Base-by-base conservation (phyloP, 2,888 invertebrate genomes). In the Rosalia funebris region DNA sequence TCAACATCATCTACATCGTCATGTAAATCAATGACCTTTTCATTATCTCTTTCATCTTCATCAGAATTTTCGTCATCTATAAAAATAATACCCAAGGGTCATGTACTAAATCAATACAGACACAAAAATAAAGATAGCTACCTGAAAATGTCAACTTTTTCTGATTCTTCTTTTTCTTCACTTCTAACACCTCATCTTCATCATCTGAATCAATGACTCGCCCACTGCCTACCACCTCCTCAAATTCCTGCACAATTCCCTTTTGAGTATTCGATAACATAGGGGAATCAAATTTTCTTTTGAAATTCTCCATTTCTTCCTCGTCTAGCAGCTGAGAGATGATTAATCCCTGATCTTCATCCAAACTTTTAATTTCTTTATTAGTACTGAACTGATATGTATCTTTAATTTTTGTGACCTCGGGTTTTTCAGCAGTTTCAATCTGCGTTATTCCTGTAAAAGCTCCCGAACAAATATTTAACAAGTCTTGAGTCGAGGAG, bases 111-210 rank as follows among this genome's bases (percentile, higher is more conserved):
- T 42, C 5, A 42, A 42, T 17, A 36, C 12, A 19, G 11, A 14
- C 10, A 11, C 3, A 16, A 36, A 9, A 19, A 9, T 12, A 31
- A 57, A 39, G 15, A 10, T n/a, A 52, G 15, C 31, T 80, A 79
- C 85, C 85, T 47, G 85, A 85, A 68, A 85, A 85, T 1, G 81
- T 60, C 11, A 86, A 78, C 73, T 82, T 83, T 62, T 78, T 81
- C 50, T 74, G 73, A 48, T 72, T 75, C 52, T 71, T 79, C 52
- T 60, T 74, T 31, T 68, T 69, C 42, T 67, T 69, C 10, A 71
- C 54, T 36, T 67, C 63, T 11, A 69, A 25, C 4, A 34, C 61
- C 32, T 58, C 69, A 39, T 70, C 71, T n/a, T 77, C 77, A 39
- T 75, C 73, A 45, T 75, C 75, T 0, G 76, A 76, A 58, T 74